Evolutionary conservation across 30 jellyfish, hydroid and myxozoan genomes (phyloP), one percentile per base, ranked within the genome.

Genomic region (Cassiopea andromeda): DNA sequence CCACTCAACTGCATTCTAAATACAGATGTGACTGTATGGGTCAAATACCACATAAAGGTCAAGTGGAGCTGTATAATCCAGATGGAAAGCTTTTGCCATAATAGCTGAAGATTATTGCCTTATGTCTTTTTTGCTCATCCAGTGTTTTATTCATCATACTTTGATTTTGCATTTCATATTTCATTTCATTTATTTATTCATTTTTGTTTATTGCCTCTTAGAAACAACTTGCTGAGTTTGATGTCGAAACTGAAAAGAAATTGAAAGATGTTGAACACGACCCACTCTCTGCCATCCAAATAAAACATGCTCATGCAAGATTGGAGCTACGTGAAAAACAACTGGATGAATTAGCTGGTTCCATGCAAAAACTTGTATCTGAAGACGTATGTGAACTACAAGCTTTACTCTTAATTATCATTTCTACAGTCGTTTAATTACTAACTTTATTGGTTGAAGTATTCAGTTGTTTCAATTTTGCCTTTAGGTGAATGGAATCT

Each of bases 151-250:
- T 0, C 38, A 0, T 27, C 38, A 27, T 27, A 27, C 38, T 0
- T 27, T 27, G 38, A 27, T 27, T 27, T 27, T 27, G 38, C 38
- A 54, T 54, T 54, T 54, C 64, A 6, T 54, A 10, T 54, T 6
- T 54, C 12, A 3, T 54, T 14, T 66, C 27, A 66, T 6, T 66
- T 66, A 14, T 14, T 2, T 27, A 66, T 66, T 2, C 15, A 9
- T 18, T 50, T 10, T 7, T 70, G 12, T 27, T 17, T 1, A 9
- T 44, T 38, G 46, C 17, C 7, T 77, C n/a, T 16, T 80, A 90
- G 96, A 91, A 91, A 91, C 96, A 91, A 77, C 95, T 96, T 15
- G 99, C 91, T 13, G 97, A 88, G 70, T 96, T 96, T 82, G 99
- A 96, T 83, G 87, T 83, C 44, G 94, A 92, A 80, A 87, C 98